Percentiles rank a stretch among this genome's conserved stretches.
Conservation (phyloP, 1,140 invertebrate genomes). For the Caenorhabditis elegans region DNA sequence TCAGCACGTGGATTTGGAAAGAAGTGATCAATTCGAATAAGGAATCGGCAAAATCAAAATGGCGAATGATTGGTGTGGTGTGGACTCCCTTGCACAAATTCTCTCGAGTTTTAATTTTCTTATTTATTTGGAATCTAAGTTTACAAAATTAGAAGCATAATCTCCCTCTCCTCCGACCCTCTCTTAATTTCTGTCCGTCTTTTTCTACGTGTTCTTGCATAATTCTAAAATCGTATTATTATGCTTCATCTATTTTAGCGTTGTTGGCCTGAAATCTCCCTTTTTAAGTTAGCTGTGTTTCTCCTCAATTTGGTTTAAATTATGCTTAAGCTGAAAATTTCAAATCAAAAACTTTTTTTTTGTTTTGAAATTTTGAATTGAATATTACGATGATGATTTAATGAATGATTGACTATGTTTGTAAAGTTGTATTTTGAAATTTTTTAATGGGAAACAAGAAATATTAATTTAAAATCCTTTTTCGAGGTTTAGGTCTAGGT, state of each 20-base stretch:
- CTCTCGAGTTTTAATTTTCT: neutral
- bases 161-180: neutral
- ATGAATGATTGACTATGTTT: conserved; percentile 17
- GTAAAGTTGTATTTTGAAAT: neutral
- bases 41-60: neutral
- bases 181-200: neutral
- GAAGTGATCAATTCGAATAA: neutral
- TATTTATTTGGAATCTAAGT: neutral
- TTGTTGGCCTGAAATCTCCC: neutral
- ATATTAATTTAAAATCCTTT: no score
- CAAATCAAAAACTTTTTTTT: no score
- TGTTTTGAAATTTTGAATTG: neutral
- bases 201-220: neutral
- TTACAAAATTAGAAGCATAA: neutral
- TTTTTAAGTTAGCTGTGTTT: neutral
- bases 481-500: no score
- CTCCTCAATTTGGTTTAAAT: no score
- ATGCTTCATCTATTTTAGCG: neutral
- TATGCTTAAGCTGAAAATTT: neutral
- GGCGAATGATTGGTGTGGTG: neutral
- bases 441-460: neutral
- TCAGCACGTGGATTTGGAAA: conserved; percentile 16
- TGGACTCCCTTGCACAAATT: neutral
- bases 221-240: neutral
- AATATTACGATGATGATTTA: neutral